A percentile compares a stretch with the other conserved stretches of the same genome.
phyloP scores from a whole-genome alignment of 2,797 vertebrate species.

The Lepilemur septentrionalis region DNA sequence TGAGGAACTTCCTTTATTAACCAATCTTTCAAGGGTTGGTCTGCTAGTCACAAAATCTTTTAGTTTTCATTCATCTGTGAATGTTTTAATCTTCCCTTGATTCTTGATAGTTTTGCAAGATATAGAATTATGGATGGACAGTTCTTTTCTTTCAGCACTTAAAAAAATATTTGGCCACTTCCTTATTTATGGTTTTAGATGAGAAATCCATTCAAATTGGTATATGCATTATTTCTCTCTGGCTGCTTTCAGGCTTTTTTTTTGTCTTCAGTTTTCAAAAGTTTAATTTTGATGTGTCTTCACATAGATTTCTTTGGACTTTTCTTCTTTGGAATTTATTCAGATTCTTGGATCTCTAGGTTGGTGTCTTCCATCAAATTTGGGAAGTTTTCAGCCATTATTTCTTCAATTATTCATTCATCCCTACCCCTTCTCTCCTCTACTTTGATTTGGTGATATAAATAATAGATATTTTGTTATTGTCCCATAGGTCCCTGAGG shows the following conservation, averaged over 20 bases:
- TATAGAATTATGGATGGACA: neutral
- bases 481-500: neutral
- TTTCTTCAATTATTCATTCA: slow-evolving; percentile 30
- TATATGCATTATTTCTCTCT: neutral
- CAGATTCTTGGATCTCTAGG: neutral
- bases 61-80: neutral
- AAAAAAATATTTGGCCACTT: neutral
- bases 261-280: neutral
- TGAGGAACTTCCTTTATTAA: neutral
- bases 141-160: neutral
- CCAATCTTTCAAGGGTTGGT: neutral
- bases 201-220: neutral
- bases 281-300: neutral
- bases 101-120: neutral
- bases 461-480: neutral
- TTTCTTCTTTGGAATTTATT: neutral
- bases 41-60: slow-evolving; percentile 14
- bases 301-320: neutral
- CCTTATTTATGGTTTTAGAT: neutral
- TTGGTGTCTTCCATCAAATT: neutral
- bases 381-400: neutral
- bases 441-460: neutral
- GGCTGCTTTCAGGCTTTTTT: neutral
- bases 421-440: neutral
- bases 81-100: neutral